Evolutionary conservation across 30 jellyfish, hydroid and myxozoan genomes (phyloP), one percentile per base, ranked within the genome.

Genomic region (Hydra vulgaris): DNA sequence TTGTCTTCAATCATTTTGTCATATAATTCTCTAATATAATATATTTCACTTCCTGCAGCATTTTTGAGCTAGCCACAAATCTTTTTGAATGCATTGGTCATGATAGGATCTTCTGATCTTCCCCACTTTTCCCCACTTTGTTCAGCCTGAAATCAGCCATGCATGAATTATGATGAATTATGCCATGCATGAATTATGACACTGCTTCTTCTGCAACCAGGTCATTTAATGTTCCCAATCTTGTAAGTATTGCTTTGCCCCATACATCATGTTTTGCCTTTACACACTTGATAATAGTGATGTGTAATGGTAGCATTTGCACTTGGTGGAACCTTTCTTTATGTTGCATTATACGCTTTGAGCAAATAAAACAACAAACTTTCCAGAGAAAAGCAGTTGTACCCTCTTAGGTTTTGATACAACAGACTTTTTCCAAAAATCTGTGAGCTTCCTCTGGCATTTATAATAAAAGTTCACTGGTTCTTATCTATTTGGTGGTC

Each of bases 191-290:
- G n/a, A n/a, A n/a, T n/a, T n/a, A n/a, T n/a, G n/a, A 83, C 24
- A 74, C 24, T 54, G 89, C 92, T 72, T 83, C 92, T 53, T 40
- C 92, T 54, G 92, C 89, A 5, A 83, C 89, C 5, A 83, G 84
- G 53, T 83, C 92, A 54, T n/a, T 83, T 0, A 54, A 76, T 1
- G 54, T 27, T 52, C 54, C 83, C 66, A 82, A 20, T 12, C 89
- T 70, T 23, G 67, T 19, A 20, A 73, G 73, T 18, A 82, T 82
- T 25, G 81, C 71, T 19, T 74, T 79, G 26, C 89, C 89, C 80
- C 89, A 82, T 8, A 27, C 83, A 54, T 82, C 86, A 52, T 82
- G n/a, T 75, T 67, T 82, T 74, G 26, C 72, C 67, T 23, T 40
- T 19, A 86, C 81, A 75, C 86, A 53, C 15, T 74, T 80, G 54